phyloP scores from a whole-genome alignment of 1,140 invertebrate genomes.

The Dinothrombium tinctorium region DNA sequence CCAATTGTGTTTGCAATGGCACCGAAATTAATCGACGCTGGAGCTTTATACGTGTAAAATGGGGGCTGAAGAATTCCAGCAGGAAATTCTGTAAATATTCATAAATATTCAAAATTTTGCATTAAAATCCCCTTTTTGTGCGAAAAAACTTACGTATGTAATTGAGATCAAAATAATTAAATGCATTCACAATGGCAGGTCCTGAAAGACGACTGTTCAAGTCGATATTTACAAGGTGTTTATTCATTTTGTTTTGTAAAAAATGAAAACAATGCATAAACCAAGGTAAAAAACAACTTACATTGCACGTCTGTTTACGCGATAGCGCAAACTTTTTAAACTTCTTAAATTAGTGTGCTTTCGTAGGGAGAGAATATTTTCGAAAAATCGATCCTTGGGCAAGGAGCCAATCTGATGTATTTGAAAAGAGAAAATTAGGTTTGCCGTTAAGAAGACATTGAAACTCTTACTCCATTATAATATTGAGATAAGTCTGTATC shows the following conservation, averaged over 20 bases:
- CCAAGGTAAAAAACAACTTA: not conserved
- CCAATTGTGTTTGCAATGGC: constrained; percentile 16
- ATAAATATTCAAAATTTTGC: not conserved
- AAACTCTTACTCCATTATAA: not conserved
- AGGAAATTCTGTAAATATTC: constrained; percentile 40
- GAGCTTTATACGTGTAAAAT: constrained; percentile 55
- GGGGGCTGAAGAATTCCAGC: constrained; percentile 67
- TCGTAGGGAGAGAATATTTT: no score
- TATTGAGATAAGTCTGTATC: not conserved
- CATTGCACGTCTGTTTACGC: not conserved
- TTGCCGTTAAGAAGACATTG: no score
- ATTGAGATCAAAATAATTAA: constrained; percentile 54
- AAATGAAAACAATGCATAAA: not conserved
- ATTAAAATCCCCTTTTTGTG: not conserved
- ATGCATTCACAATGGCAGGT: constrained; percentile 54
- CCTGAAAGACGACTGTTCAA: constrained; percentile 28
- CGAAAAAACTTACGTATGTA: constrained; percentile 28
- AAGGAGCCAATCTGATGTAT: no score
- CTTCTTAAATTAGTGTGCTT: no score
- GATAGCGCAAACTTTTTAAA: no score
- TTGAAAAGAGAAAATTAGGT: no score
- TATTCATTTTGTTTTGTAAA: no score
- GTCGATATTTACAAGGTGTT: not conserved
- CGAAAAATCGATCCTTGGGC: no score
- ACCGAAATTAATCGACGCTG: constrained; percentile 39